Evolutionary conservation across 1,140 invertebrate species (phyloP), one percentile per base, ranked within the genome.

Genomic region (Drosophila tristis): DNA sequence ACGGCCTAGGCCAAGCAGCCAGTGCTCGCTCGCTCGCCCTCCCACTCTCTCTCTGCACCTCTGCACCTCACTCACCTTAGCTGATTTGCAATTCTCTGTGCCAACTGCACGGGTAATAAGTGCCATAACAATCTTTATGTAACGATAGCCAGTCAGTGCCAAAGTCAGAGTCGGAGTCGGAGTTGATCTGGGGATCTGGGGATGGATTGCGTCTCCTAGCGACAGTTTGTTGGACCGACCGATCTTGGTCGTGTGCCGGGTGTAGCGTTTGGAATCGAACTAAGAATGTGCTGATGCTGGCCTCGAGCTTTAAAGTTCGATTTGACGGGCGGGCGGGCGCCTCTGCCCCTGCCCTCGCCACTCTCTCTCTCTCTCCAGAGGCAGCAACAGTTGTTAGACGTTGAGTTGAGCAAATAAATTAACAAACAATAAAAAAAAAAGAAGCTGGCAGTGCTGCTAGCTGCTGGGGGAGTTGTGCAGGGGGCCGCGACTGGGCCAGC

Each of bases 241-340:
- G 53, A 73, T 39, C 39, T 57, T 29, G 8, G 51, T 23, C 25
- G 60, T 58, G 53, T 50, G 39, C 11, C 63, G 13, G 26, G 35
- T 39, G 35, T 73, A 60, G 45, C 72, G 73, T 61, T 61, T 49
- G 57, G 35, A 8, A 29, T 55, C 51, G 57, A 61, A 75, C 73
- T 75, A 76, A 68, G 73, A 76, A 53, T 42, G 4, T 29, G 42
- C 53, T 48, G 60, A 8, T 13, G 20, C 47, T 39, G 26, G 66
- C 39, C 2, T n/a, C 67, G 43, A 72, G 68, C 71, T 75, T 75
- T 75, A 58, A 59, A 75, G 71, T 66, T 75, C 31, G 60, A 74
- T 58, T 42, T 56, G 47, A 47, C 39, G 11, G 9, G 15, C 35
- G 15, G 9, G 15, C 35, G 20, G 20, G 20, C 20, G 20, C 20